phyloP scores from a whole-genome alignment of 2,797 vertebrate species.

The Urosaurus nigricauda region DNA sequence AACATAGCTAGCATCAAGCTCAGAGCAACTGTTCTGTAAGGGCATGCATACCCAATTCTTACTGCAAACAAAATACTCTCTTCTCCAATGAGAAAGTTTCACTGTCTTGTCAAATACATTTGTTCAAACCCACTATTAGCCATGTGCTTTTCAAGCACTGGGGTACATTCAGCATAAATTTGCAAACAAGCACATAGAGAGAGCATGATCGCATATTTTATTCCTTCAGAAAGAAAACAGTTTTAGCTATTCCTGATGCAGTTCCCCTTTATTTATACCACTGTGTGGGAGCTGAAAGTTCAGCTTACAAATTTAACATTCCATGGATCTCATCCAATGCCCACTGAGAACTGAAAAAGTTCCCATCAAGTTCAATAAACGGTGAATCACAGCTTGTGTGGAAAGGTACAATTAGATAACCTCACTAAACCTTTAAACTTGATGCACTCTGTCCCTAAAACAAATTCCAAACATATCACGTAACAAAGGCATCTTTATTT shows the following conservation, averaged over 20 bases:
- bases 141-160: constrained; percentile 2
- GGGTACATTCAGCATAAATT: constrained; percentile 2
- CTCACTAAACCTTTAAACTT: constrained; percentile 59
- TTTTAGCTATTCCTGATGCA: background rate
- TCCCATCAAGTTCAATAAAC: constrained; percentile 23
- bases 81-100: constrained; percentile 15
- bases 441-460: constrained; percentile 39
- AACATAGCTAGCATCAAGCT: background rate
- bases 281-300: background rate
- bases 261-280: constrained; percentile 7
- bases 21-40: background rate
- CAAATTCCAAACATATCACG: constrained; percentile 22
- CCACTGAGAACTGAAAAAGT: constrained; percentile 27
- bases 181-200: background rate
- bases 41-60: background rate
- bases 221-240: background rate
- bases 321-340: constrained; percentile 10
- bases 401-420: constrained; percentile 54
- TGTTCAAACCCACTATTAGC: background rate
- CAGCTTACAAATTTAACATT: constrained; percentile 23
- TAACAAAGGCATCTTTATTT: constrained; percentile 58
- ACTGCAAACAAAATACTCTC: constrained; percentile 4
- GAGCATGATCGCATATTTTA: background rate
- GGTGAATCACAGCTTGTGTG: constrained; percentile 29
- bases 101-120: constrained; percentile 8